These are phyloP conservation scores for Centropus bengalensis DNA, from an alignment of 2,113 vertebrate species.

Conservation along the genomic window DNA sequence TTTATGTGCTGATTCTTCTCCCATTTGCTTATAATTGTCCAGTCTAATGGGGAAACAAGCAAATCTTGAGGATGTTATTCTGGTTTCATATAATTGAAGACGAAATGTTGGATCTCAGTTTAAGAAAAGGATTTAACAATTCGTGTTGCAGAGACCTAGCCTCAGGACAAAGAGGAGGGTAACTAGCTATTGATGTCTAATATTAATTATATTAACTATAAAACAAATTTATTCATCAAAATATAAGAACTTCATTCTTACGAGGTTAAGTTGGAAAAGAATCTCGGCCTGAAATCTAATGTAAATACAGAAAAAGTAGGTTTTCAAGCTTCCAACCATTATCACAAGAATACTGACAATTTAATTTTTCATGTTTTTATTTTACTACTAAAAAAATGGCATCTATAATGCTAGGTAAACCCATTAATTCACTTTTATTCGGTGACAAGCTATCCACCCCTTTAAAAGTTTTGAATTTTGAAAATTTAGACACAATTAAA, in stretches of 20 bases:
- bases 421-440: neutral
- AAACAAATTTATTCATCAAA: neutral
- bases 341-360: neutral
- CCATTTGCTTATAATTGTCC: neutral
- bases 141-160: neutral
- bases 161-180: neutral
- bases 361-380: neutral
- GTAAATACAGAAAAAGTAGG: neutral
- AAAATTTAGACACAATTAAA: neutral
- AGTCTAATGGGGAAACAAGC: neutral
- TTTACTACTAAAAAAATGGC: neutral
- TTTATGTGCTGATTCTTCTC: neutral
- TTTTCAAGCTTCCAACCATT: neutral
- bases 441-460: neutral
- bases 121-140: neutral
- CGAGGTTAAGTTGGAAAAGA: neutral
- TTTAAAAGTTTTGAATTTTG: neutral
- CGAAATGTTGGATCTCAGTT: neutral
- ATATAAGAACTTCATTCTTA: neutral
- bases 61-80: neutral
- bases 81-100: neutral
- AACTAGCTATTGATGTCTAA: neutral
- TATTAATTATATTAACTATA: neutral
- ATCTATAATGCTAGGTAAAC: neutral
- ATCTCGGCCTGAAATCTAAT: neutral